These are phyloP conservation scores for Coelinius sp. DNA, from an alignment of 2,888 invertebrate species.

Conservation along the genomic window DNA sequence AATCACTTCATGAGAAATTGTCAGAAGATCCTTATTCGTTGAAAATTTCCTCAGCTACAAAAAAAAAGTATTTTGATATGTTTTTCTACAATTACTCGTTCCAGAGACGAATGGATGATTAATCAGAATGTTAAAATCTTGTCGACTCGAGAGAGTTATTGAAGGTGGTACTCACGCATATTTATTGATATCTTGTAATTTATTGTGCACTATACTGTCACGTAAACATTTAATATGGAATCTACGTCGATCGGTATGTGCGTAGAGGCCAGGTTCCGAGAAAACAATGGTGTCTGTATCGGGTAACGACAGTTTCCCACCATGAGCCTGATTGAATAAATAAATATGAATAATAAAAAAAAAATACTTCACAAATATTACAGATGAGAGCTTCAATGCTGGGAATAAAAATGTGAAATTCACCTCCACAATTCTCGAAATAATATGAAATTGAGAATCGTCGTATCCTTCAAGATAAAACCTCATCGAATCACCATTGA, in stretches of 20 bases:
- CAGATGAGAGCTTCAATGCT: not conserved
- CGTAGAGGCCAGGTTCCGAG: constrained; percentile 8
- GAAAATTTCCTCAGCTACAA: too few species aligned
- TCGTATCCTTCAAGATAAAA: constrained; percentile 16
- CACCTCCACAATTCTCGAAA: constrained; percentile 4
- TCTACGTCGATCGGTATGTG: not conserved
- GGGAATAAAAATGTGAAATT: not conserved
- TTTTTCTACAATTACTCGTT: not conserved
- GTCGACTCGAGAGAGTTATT: not conserved
- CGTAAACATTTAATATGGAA: constrained; percentile 1
- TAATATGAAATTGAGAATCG: not conserved
- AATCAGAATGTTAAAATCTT: not conserved
- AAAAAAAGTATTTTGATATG: too few species aligned
- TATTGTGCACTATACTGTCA: not conserved
- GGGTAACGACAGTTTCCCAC: not conserved
- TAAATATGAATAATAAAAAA: not conserved
- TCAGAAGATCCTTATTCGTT: too few species aligned
- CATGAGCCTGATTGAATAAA: not conserved
- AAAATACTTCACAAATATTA: not conserved
- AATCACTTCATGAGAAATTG: too few species aligned
- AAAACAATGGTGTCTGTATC: not conserved
- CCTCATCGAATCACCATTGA: not conserved
- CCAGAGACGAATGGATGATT: not conserved
- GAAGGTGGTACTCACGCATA: not conserved
- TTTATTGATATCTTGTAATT: constrained; percentile 9